These are phyloP conservation scores for Perca schrenkii DNA, from an alignment of 2,113 vertebrate genomes.

Conservation along the genomic window DNA sequence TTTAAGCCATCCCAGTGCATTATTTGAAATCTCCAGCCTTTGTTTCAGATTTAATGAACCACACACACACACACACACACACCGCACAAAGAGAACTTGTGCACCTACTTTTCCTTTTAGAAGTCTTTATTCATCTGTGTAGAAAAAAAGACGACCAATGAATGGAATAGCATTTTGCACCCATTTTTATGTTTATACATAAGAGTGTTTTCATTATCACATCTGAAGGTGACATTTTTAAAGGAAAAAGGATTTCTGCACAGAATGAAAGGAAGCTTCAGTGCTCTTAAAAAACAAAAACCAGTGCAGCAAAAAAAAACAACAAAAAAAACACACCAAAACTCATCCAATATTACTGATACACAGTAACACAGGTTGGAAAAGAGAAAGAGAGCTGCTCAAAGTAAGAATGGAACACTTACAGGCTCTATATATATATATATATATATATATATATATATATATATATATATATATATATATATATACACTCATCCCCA, in stretches of 20 bases:
- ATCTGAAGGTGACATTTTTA: constrained; percentile 67
- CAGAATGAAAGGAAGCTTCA: constrained; percentile 68
- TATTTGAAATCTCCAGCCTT: constrained; percentile 52
- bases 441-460: neutral
- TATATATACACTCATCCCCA: neutral
- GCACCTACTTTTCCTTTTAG: constrained; percentile 60
- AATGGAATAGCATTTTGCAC: constrained; percentile 73
- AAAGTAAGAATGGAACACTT: constrained; percentile 61
- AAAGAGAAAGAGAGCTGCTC: constrained; percentile 59
- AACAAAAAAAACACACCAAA: constrained; percentile 43
- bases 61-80: constrained; percentile 18
- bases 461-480: too few relatives aligned
- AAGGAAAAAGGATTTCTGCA: constrained; percentile 71
- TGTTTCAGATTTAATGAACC: constrained; percentile 66
- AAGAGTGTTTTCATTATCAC: constrained; percentile 74
- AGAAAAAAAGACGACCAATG: constrained; percentile 81
- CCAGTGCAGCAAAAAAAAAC: constrained; percentile 30
- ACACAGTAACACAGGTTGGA: constrained; percentile 60
- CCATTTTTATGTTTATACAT: constrained; percentile 80
- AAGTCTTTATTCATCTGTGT: constrained; percentile 81
- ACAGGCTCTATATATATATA: constrained; percentile 31
- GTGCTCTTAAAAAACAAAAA: constrained; percentile 57
- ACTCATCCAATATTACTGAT: constrained; percentile 53
- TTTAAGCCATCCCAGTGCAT: constrained; percentile 36
- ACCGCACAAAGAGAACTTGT: constrained; percentile 35